These are phyloP conservation scores for Stenolophus ochropezus DNA, from an alignment of 2,888 invertebrate genomes.

Conservation along the genomic window DNA sequence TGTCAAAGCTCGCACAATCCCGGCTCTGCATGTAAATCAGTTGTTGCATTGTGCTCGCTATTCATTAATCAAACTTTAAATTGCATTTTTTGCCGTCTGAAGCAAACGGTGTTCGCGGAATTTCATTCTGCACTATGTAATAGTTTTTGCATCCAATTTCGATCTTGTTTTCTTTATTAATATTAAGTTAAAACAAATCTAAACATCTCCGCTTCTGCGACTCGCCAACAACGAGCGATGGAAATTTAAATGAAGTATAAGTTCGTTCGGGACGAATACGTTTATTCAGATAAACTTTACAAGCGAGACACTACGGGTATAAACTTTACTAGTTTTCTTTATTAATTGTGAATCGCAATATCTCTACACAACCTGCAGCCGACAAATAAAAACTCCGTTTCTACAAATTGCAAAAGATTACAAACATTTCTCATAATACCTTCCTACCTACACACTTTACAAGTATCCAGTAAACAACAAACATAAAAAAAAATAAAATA, in stretches of 20 bases:
- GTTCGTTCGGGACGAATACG: slow-evolving; percentile 30
- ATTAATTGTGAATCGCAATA: slow-evolving; percentile 38
- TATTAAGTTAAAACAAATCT: slow-evolving; percentile 65
- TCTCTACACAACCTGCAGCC: not conserved
- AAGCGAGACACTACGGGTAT: slow-evolving; percentile 36
- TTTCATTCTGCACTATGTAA: slow-evolving; percentile 65
- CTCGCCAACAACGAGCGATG: slow-evolving; percentile 41
- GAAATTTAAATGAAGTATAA: slow-evolving; percentile 57
- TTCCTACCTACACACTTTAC: not conserved
- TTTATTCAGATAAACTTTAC: slow-evolving; percentile 46
- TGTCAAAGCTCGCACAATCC: slow-evolving; percentile 19
- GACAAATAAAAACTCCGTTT: not conserved
- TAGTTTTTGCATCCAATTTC: slow-evolving; percentile 65
- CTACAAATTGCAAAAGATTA: not conserved
- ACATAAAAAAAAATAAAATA: too few relatives aligned
- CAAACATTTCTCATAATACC: not conserved
- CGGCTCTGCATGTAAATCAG: slow-evolving; percentile 22
- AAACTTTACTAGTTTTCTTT: slow-evolving; percentile 41
- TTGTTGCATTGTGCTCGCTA: slow-evolving; percentile 58
- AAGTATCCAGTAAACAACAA: too few relatives aligned
- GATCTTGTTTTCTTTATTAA: slow-evolving; percentile 65
- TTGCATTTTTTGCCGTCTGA: slow-evolving; percentile 66
- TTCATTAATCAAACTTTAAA: slow-evolving; percentile 69
- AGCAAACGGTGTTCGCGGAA: slow-evolving; percentile 61
- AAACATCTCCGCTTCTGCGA: slow-evolving; percentile 61